Conservation (phyloP, 2,113 vertebrate species). For the Rhabdornis inornatus region DNA sequence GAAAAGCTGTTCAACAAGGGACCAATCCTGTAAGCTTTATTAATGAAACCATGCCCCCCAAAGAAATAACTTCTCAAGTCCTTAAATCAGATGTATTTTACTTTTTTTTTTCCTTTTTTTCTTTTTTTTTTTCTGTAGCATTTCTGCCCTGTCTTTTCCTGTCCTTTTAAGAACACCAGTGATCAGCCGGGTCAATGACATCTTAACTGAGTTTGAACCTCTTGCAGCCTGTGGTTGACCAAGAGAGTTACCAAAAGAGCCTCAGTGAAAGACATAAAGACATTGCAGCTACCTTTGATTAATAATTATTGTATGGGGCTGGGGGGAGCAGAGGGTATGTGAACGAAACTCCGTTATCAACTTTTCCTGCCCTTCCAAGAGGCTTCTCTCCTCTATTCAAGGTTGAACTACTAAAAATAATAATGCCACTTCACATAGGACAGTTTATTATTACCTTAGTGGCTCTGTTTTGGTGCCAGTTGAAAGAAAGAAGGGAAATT, state of each 20-base stretch:
- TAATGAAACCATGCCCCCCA: background rate
- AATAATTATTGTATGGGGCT: background rate
- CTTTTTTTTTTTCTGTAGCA: background rate
- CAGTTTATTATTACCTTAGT: background rate
- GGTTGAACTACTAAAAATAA: constrained; percentile 23
- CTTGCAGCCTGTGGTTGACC: background rate
- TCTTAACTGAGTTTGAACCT: background rate
- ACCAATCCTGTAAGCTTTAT: background rate
- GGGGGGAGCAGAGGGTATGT: too few species aligned
- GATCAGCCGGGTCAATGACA: background rate
- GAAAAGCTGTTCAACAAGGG: background rate
- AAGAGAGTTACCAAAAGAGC: background rate
- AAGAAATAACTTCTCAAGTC: background rate
- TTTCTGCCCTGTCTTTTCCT: background rate
- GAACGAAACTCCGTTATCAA: background rate
- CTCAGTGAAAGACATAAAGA: background rate
- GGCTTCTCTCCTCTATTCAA: background rate
- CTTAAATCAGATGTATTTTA: background rate
- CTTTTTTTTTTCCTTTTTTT: background rate
- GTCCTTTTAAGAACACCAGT: background rate
- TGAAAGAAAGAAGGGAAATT: background rate
- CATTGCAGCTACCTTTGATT: background rate
- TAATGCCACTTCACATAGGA: background rate
- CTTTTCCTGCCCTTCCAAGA: background rate
- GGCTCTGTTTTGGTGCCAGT: background rate